Base-by-base conservation (phyloP, 2,888 invertebrate species). In the Allophyes oxyacanthae region DNA sequence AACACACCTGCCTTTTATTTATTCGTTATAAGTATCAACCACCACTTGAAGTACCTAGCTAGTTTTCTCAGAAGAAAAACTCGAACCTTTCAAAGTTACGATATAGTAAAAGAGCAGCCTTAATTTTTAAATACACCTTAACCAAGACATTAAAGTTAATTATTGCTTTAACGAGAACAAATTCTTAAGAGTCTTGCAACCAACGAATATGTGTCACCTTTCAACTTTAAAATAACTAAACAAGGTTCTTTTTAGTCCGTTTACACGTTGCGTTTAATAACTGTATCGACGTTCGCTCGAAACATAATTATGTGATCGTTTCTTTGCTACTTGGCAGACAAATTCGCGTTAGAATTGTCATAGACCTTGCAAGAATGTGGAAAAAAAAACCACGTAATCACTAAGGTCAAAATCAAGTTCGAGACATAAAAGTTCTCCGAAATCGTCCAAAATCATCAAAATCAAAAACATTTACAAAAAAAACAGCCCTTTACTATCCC, bases 181-280 rank as follows among this genome's bases (percentile, higher is more conserved):
- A 20, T 30, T 36, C 5, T 30, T 32, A 7, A 9, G 8, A 14
- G 38, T 25, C n/a, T 25, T 25, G 36, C 7, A 14, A 10, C 13
- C 25, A 37, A 13, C 61, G n/a, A 30, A 11, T 38, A 34, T 41
- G 5, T 34, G 36, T 42, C 28, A 64, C 34, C 34, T 59, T 59
- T 41, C 36, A 49, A 44, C 40, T 63, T 40, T 44, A 13, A 49
- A 66, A 49, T 28, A 10, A 44, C 26, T 4, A 6, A 41, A 44
- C 20, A 32, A 30, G 36, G 49, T 33, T 57, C 38, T 41, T 48
- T 13, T 43, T 0, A 5, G 8, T 6, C 26, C 20, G 2, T 48
- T 66, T 40, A 58, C 34, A 62, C 25, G 10, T 6, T 20, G n/a
- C 36, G 65, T 42, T 9, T 40, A 8, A 11, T 5, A 1, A 10